Conservation (phyloP, 2,888 invertebrate species). For the Ormyrus thymus region DNA sequence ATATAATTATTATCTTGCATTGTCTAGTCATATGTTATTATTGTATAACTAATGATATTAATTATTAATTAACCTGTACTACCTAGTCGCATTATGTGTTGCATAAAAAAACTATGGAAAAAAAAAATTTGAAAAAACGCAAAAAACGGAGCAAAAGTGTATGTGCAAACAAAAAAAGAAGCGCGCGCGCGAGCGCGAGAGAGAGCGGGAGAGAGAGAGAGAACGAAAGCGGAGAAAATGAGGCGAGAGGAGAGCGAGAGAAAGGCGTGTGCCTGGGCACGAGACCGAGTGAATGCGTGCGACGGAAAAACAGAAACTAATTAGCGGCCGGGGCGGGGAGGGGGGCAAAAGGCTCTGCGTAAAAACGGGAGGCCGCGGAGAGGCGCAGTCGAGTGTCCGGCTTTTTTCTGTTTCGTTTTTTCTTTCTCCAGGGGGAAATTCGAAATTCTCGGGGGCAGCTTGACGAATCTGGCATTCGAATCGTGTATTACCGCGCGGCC, state of each 20-base stretch:
- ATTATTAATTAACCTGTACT: constrained; percentile 75
- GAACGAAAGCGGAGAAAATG: constrained; percentile 46
- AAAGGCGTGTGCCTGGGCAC: constrained; percentile 16
- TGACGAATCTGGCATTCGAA: constrained; percentile 25
- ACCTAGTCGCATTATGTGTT: constrained; percentile 75
- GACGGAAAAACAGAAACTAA: constrained; percentile 21
- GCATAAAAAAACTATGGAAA: constrained; percentile 68
- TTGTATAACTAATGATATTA: constrained; percentile 75
- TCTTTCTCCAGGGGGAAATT: neutral
- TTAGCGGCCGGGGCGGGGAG: constrained; percentile 8
- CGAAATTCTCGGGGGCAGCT: neutral
- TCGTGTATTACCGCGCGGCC: neutral
- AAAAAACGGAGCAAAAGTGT: constrained; percentile 42
- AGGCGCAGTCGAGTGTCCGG: neutral
- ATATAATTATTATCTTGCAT: constrained; percentile 75
- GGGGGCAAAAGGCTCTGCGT: neutral
- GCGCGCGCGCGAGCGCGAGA: constrained; percentile 19
- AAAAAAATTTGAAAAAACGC: constrained; percentile 61
- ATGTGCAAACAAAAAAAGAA: constrained; percentile 57
- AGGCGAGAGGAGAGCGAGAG: constrained; percentile 46
- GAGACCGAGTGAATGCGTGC: constrained; percentile 2
- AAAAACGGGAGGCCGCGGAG: neutral
- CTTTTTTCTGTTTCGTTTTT: neutral
- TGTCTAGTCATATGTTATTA: constrained; percentile 75
- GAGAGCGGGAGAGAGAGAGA: constrained; percentile 43